Evolutionary conservation across 2,888 invertebrate genomes (phyloP).

Genomic region (Tetragonisca angustula): DNA sequence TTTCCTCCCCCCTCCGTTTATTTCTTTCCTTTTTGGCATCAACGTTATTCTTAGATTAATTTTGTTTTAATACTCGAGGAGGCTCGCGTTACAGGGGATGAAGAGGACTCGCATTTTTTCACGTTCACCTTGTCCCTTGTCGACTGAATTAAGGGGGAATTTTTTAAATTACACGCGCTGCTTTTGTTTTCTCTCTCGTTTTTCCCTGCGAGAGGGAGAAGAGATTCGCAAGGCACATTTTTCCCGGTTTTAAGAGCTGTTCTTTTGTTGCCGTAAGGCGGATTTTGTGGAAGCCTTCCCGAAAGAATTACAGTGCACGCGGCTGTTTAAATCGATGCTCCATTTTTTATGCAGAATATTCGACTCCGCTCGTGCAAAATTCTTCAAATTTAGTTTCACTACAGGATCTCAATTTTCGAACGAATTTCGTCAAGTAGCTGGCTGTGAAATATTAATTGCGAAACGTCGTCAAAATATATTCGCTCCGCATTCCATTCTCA

Average conservation of each 20-base stretch:
- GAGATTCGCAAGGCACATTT: neutral
- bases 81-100: neutral
- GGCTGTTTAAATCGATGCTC: neutral
- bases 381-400: neutral
- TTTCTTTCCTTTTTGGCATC: neutral
- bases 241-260: conserved; percentile 5
- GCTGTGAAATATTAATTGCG: neutral
- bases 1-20: neutral
- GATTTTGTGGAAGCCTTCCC: neutral
- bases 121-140: conserved; percentile 15
- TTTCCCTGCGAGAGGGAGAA: neutral
- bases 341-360: neutral
- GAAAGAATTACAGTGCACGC: neutral
- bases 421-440: neutral
- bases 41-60: conserved; percentile 29
- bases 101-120: neutral
- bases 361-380: neutral
- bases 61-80: conserved; percentile 37
- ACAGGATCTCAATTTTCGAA: neutral
- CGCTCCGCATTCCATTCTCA: no score
- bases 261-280: neutral
- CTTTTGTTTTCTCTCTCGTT: neutral
- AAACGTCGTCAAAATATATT: neutral
- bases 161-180: conserved; percentile 30
- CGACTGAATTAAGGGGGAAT: conserved; percentile 18